Evolutionary conservation across 2,888 invertebrate genomes (phyloP).

Genomic region (Diploptera punctata): DNA sequence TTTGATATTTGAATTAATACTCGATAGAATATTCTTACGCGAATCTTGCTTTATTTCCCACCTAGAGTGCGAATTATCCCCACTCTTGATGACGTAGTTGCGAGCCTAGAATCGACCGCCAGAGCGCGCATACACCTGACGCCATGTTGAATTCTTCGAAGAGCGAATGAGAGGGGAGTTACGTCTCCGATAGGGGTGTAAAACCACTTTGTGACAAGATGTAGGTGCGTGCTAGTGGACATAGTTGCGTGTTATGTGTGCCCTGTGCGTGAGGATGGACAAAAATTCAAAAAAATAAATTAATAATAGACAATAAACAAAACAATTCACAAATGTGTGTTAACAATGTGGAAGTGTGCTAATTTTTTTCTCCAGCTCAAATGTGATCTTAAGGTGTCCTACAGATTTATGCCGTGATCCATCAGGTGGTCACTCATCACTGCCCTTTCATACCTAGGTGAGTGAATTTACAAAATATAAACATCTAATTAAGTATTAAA

Average conservation of each 20-base stretch:
- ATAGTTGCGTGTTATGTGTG: not conserved
- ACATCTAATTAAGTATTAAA: too few species aligned
- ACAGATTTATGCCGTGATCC: too few species aligned
- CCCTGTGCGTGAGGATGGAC: not conserved
- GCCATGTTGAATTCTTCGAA: slow-evolving; percentile 21
- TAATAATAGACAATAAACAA: not conserved
- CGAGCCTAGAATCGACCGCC: not conserved
- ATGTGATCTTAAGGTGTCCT: too few species aligned
- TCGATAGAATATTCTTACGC: too few species aligned
- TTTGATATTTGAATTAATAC: too few species aligned
- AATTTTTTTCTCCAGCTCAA: too few species aligned
- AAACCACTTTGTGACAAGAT: slow-evolving; percentile 12
- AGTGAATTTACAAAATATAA: too few species aligned
- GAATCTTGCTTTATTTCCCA: too few species aligned
- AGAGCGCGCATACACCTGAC: slow-evolving; percentile 8
- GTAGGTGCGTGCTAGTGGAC: not conserved
- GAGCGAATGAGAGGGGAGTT: not conserved
- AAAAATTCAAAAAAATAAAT: not conserved
- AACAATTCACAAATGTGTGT: not conserved
- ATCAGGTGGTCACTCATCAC: too few species aligned
- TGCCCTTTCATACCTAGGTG: too few species aligned
- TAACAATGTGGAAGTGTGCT: not conserved
- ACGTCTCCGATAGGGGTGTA: not conserved
- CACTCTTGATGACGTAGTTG: slow-evolving; percentile 3
- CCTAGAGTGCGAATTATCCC: not conserved